These are phyloP conservation scores for Elmis aenea DNA, from an alignment of 2,888 invertebrate genomes.

Conservation along the genomic window DNA sequence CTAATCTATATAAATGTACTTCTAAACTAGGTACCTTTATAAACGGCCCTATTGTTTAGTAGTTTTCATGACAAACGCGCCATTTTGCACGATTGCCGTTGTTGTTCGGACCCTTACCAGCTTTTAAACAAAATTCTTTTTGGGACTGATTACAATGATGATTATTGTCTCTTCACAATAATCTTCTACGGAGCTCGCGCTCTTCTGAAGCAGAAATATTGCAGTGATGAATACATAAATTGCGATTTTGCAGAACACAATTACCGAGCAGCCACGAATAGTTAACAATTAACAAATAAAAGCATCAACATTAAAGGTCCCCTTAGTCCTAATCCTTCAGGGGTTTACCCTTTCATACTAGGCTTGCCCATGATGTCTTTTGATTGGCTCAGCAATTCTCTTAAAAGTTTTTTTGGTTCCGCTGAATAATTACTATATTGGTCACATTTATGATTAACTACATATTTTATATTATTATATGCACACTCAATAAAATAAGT, in stretches of 20 bases:
- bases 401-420: constrained; percentile 23
- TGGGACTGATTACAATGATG: constrained; percentile 41
- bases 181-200: constrained; percentile 40
- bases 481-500: no score
- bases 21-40: constrained; percentile 34
- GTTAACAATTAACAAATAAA: constrained; percentile 28
- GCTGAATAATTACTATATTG: constrained; percentile 25
- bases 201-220: constrained; percentile 31
- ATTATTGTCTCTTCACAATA: constrained; percentile 51
- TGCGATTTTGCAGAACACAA: constrained; percentile 31
- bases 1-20: constrained; percentile 23
- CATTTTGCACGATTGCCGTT: constrained; percentile 32
- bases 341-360: constrained; percentile 30
- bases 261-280: constrained; percentile 29
- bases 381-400: constrained; percentile 54
- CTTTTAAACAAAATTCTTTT: constrained; percentile 37
- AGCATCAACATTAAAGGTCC: constrained; percentile 36
- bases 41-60: constrained; percentile 28
- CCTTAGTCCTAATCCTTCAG: constrained; percentile 41
- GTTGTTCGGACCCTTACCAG: constrained; percentile 51
- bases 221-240: constrained; percentile 33
- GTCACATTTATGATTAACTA: constrained; percentile 14
- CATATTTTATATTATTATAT: constrained; percentile 19
- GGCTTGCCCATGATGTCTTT: constrained; percentile 40
- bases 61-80: constrained; percentile 19